A percentile compares a stretch with the other conserved stretches of the same genome.
Conservation (phyloP, 37 sponge, comb jelly and placozoan genomes). For the Tethya wilhelma region DNA sequence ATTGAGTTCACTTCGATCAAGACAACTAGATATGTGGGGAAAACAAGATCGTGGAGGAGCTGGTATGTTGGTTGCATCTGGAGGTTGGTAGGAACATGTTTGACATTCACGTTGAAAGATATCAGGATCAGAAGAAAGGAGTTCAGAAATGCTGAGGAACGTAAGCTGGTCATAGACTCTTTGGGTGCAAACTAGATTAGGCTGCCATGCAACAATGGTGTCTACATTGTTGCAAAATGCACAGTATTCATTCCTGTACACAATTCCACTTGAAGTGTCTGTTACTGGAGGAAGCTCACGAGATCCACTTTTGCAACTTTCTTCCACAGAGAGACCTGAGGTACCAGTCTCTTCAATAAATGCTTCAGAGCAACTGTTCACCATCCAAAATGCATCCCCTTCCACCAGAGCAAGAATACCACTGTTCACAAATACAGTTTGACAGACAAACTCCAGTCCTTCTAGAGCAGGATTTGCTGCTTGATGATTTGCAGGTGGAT, state of each 20-base stretch:
- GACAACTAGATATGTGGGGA: not conserved
- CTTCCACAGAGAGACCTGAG: too few species aligned
- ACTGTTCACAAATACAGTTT: too few species aligned
- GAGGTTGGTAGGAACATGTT: conserved; percentile 12
- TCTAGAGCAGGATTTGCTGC: too few species aligned
- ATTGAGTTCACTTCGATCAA: too few species aligned
- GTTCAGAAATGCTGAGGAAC: not conserved
- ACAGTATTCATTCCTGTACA: conserved; percentile 55
- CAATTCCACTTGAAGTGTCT: conserved; percentile 12
- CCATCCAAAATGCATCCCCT: too few species aligned
- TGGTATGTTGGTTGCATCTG: not conserved
- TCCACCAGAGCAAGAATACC: too few species aligned
- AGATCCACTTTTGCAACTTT: too few species aligned
- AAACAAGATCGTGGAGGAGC: not conserved
- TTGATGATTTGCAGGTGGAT: too few species aligned
- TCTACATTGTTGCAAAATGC: conserved; percentile 26
- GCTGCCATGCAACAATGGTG: not conserved
- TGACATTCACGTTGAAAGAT: conserved; percentile 9
- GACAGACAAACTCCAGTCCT: too few species aligned
- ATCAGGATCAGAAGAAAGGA: not conserved
- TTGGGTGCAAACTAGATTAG: conserved; percentile 10
- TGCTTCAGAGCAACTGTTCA: too few species aligned
- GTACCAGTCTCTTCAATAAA: too few species aligned
- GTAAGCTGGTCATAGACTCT: not conserved
- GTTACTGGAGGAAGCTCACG: conserved; percentile 52